Evolutionary conservation across 2,888 invertebrate genomes (phyloP), one percentile per base, ranked within the genome.

Genomic region (Zele albiditarsus): DNA sequence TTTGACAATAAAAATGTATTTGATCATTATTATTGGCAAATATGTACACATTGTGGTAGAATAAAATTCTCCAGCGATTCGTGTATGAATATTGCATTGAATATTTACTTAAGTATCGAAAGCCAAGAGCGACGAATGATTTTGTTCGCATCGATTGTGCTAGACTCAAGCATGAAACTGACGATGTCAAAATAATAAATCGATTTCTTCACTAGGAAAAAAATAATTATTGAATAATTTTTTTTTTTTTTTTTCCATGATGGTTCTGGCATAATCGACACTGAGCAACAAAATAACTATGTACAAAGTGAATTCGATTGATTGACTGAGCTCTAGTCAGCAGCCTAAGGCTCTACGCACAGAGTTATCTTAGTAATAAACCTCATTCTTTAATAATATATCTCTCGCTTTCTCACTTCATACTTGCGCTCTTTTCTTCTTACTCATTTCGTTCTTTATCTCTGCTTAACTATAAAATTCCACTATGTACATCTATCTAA

Each of bases 91-190:
- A 70, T 73, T 63, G 57, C 49, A 28, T 53, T 53, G 69, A 65
- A 65, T 58, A 66, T 72, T 62, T 31, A 74, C 63, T 80, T 71
- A 79, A 79, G 76, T 79, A 78, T 78, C 80, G 80, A 76, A 78
- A 81, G 82, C 80, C 79, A 76, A 76, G 80, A 77, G 75, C 76
- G 78, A 70, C 53, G 57, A 27, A 46, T 63, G 65, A 42, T 71
- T 65, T 70, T 62, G 25, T 58, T 31, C 33, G 75, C 28, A 25
- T 58, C 71, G 73, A 76, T 68, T 77, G 68, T 53, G 71, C 68
- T 58, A 49, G 46, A 33, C 58, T 23, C 23, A 5, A 27, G 25
- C 1, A 60, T 60, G 16, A 27, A 60, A 71, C 10, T 38, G 38
- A 8, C 8, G 12, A 38, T 12, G 38, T 38, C 12, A 38, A 8